phyloP scores from a whole-genome alignment of 2,797 vertebrate genomes.

The Sibirionetta formosa region DNA sequence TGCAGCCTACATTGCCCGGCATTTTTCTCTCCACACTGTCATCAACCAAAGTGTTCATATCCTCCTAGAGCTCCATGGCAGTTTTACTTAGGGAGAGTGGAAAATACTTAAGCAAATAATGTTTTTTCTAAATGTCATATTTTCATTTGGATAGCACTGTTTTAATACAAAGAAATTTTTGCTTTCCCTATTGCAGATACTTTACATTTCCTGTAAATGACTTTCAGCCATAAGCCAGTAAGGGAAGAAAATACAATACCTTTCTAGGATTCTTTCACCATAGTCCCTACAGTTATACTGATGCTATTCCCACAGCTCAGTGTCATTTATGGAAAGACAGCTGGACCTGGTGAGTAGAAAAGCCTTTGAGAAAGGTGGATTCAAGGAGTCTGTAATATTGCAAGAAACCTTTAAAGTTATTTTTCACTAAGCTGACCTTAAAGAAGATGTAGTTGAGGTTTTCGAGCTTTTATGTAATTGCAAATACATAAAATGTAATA shows the following conservation, averaged over 20 bases:
- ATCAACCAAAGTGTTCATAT: background rate
- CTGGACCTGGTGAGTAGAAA: background rate
- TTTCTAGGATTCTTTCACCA: background rate
- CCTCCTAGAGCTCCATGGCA: background rate
- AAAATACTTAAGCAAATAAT: background rate
- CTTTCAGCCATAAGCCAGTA: background rate
- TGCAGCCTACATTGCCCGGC: rapidly evolving
- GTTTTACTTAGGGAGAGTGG: background rate
- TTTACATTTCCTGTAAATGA: background rate
- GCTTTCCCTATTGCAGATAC: background rate
- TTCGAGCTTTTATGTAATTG: background rate
- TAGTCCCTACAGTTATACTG: too few species aligned
- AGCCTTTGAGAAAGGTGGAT: background rate
- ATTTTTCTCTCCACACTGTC: background rate
- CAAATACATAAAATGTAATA: background rate
- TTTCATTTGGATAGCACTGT: background rate
- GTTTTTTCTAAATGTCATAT: background rate
- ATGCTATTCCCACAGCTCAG: background rate
- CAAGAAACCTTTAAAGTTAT: background rate
- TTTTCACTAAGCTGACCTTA: background rate
- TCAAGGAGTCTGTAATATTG: background rate
- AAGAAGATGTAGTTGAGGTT: background rate
- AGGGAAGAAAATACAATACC: background rate
- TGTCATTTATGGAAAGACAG: background rate
- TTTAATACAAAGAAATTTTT: background rate